Percentiles rank a stretch among this genome's conserved stretches.
Conservation (phyloP, 2,113 vertebrate genomes). For the Albula glossodonta region DNA sequence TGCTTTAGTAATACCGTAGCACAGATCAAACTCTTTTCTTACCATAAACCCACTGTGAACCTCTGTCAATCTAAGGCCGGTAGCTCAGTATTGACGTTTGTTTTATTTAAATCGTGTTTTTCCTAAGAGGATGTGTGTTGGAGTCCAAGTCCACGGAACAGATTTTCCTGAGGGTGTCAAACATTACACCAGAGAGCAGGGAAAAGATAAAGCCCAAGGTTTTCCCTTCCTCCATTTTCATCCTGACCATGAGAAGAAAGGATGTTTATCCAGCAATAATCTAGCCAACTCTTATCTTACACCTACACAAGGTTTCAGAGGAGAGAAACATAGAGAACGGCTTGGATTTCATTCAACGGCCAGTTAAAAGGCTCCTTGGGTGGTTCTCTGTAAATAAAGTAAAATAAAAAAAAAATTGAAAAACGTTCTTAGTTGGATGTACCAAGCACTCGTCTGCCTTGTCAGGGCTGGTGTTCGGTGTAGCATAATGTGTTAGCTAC, state of each 20-base stretch:
- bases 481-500: neutral
- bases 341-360: conserved; percentile 39
- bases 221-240: conserved; percentile 9
- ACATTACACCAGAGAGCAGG: conserved; percentile 25
- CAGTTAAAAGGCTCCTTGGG: conserved; percentile 30
- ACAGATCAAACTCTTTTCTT: neutral
- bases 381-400: neutral
- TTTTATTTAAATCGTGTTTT: neutral
- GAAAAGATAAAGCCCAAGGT: conserved; percentile 33
- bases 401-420: neutral
- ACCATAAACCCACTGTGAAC: no score
- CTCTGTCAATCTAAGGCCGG: no score
- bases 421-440: neutral
- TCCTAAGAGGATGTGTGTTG: neutral
- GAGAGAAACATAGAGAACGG: conserved; percentile 48
- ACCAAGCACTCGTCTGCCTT: neutral
- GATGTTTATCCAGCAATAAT: conserved; percentile 22
- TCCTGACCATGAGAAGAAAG: conserved; percentile 21
- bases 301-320: conserved; percentile 40
- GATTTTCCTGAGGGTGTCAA: conserved; percentile 20
- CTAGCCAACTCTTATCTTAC: conserved; percentile 28
- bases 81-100: no score
- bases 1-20: no score
- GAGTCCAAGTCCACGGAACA: neutral
- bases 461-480: no score